Evolutionary conservation across 2,797 vertebrate species (phyloP).

Genomic region (Pipistrellus kuhlii): DNA sequence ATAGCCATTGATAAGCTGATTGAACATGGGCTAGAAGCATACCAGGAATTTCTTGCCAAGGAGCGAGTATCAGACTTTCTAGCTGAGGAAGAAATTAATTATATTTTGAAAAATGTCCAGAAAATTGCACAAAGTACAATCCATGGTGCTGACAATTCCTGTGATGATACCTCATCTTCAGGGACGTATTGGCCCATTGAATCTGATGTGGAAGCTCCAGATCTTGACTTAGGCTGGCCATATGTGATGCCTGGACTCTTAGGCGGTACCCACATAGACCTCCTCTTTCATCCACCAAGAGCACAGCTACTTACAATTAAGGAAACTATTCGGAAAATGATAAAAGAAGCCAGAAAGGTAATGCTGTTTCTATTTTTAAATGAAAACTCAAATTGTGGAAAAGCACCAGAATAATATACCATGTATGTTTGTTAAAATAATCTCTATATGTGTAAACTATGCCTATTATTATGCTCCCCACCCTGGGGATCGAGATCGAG

Average conservation of each 20-base stretch:
- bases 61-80: slow-evolving; percentile 94
- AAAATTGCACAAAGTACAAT: slow-evolving; percentile 84
- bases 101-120: slow-evolving; percentile 91
- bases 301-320: slow-evolving; percentile 95
- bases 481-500: no score
- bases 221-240: slow-evolving; percentile 98
- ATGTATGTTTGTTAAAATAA: neutral
- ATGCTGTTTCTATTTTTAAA: slow-evolving; percentile 66
- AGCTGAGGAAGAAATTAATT: slow-evolving; percentile 94
- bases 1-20: slow-evolving; percentile 94
- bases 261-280: slow-evolving; percentile 92
- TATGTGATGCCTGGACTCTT: slow-evolving; percentile 89
- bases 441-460: neutral
- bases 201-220: slow-evolving; percentile 95
- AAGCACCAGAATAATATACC: neutral
- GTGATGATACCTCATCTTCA: slow-evolving; percentile 92
- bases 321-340: slow-evolving; percentile 94
- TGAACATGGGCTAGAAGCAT: slow-evolving; percentile 90
- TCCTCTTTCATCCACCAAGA: slow-evolving; percentile 96
- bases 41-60: slow-evolving; percentile 92
- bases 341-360: slow-evolving; percentile 98
- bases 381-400: neutral
- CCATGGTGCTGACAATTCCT: slow-evolving; percentile 86
- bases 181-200: slow-evolving; percentile 98
- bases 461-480: neutral